phyloP scores from a whole-genome alignment of 2,797 vertebrate genomes.

The Danionella dracula region DNA sequence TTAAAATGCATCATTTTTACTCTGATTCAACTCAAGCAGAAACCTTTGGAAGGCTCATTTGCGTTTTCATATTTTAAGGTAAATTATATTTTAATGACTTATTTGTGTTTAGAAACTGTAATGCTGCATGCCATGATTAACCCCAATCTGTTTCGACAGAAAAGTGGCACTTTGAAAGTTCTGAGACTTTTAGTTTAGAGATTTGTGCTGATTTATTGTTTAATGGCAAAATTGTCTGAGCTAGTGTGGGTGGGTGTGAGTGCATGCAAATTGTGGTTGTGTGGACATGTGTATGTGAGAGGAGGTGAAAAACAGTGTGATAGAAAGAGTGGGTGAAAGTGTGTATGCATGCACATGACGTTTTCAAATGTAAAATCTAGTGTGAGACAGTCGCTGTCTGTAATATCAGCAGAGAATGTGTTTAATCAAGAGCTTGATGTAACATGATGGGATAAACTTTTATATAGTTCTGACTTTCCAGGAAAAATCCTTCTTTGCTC shows the following conservation, averaged over 20 bases:
- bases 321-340: constrained; percentile 19
- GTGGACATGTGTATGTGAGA: constrained; percentile 24
- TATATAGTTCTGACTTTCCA: too few relatives aligned
- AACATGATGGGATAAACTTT: too few relatives aligned
- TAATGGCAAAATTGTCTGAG: constrained; percentile 1
- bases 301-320: constrained; percentile 25
- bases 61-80: constrained; percentile 45
- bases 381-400: background rate
- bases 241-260: background rate
- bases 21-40: constrained; percentile 26
- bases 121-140: constrained; percentile 38
- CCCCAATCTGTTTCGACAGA: constrained; percentile 23
- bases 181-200: constrained; percentile 8
- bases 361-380: background rate
- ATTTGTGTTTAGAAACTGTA: constrained; percentile 44
- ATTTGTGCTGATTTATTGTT: constrained; percentile 3
- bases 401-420: background rate
- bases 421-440: background rate
- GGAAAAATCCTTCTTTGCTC: too few relatives aligned
- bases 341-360: constrained; percentile 11
- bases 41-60: constrained; percentile 39
- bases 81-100: constrained; percentile 49
- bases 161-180: constrained; percentile 18
- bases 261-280: constrained; percentile 1
- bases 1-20: constrained; percentile 25